Evolutionary conservation across 2,113 vertebrate species (phyloP), one percentile per base, ranked within the genome.

Genomic region (Gymnorhina tibicen): DNA sequence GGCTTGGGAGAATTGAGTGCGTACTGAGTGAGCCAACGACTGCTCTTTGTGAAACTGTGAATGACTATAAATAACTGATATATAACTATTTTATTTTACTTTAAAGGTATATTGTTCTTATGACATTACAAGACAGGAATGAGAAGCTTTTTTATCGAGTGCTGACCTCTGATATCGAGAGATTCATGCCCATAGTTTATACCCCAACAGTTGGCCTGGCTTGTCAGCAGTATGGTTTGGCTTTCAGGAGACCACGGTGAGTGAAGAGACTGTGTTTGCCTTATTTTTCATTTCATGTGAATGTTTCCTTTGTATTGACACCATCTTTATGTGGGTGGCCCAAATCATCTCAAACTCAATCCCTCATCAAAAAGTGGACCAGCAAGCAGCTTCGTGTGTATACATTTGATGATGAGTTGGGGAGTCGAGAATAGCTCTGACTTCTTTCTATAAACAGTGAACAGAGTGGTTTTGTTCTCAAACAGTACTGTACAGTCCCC

Each of bases 131-230:
- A 98, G 99, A 99, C 97, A 98, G 99, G 90, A 99, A 99, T 6
- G 99, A 99, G 97, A 99, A 99, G 97, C 98, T 99, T 37, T 99
- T 99, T 95, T 99, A 99, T 94, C 98, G 99, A 21, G 92, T 99
- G 95, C 97, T 99, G 92, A 99, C 99, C 8, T 99, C 99, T 0
- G 98, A 99, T 59, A 98, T 99, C 0, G 99, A 99, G 97, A 98
- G 98, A 95, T 99, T 99, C 97, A 99, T 99, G 99, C 99, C 99
- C 32, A 99, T 99, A 1, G 99, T 99, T 56, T 99, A 99, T 91
- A 99, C 99, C 1, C 99, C 99, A 52, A 99, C 99, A 0, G 99
- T 99, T 30, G 99, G 99, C 20, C 96, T 99, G 96, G 99, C 99
- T 78, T 99, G 99, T 88, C 99, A 99, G 90, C 99, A 99, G 91